These are phyloP conservation scores for Neodontobutis hainanensis DNA, from an alignment of 2,113 vertebrate genomes.

Conservation along the genomic window DNA sequence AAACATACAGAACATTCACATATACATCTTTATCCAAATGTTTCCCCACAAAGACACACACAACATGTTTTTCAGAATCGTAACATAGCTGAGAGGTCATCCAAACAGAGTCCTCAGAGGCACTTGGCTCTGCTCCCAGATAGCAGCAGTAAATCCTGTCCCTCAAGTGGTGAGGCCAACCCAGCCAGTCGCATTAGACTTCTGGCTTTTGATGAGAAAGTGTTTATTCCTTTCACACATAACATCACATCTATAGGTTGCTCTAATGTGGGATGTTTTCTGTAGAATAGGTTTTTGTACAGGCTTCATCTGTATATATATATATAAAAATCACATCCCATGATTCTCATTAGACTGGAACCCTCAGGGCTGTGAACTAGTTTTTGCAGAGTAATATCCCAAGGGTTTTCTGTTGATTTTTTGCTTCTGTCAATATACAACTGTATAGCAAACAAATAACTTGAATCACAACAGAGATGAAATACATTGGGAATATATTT, in stretches of 20 bases:
- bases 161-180: constrained; percentile 50
- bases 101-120: constrained; percentile 63
- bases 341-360: constrained; percentile 51
- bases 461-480: too few relatives aligned
- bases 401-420: background rate
- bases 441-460: background rate
- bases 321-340: constrained; percentile 37
- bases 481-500: too few relatives aligned
- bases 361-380: constrained; percentile 8
- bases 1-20: constrained; percentile 51
- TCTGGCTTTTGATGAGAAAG: constrained; percentile 5
- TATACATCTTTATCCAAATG: constrained; percentile 36
- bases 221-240: constrained; percentile 7
- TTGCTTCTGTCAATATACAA: constrained; percentile 17
- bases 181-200: constrained; percentile 59
- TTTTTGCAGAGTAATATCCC: constrained; percentile 18
- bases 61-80: constrained; percentile 59
- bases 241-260: background rate
- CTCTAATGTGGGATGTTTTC: background rate
- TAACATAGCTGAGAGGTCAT: constrained; percentile 68
- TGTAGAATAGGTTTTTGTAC: background rate
- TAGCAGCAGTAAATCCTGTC: constrained; percentile 65
- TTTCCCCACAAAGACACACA: constrained; percentile 46
- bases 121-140: constrained; percentile 53
- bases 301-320: constrained; percentile 27